These are phyloP conservation scores for Corythaeola cristata DNA, from an alignment of 2,113 vertebrate species.

Conservation along the genomic window DNA sequence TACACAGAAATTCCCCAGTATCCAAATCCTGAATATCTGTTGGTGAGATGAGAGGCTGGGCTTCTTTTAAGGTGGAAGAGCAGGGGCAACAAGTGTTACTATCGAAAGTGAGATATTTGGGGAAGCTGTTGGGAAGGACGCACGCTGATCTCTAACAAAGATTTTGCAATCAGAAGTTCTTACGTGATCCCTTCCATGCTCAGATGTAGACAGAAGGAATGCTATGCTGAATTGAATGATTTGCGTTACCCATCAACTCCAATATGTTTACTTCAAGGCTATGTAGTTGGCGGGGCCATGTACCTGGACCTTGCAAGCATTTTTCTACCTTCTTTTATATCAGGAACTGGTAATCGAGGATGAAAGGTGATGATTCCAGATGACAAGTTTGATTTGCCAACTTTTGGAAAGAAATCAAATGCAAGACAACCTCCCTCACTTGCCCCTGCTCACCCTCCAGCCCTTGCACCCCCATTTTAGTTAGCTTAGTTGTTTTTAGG, in stretches of 20 bases:
- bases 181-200: neutral
- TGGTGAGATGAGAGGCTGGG: neutral
- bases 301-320: neutral
- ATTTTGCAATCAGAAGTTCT: neutral
- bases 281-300: neutral
- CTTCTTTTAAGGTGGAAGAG: neutral
- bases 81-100: neutral
- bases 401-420: neutral
- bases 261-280: neutral
- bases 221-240: neutral
- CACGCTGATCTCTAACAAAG: neutral
- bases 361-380: conserved; percentile 8
- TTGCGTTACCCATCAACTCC: fast-evolving
- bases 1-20: neutral
- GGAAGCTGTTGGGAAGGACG: neutral
- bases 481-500: neutral
- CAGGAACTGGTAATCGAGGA: neutral
- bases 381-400: conserved; percentile 1
- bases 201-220: neutral
- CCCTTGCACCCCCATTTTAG: neutral
- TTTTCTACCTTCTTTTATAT: neutral
- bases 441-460: neutral
- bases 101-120: neutral
- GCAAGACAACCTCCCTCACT: neutral
- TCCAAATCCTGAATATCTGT: neutral